Evolutionary conservation across 2,113 vertebrate genomes (phyloP), one percentile per base, ranked within the genome.

Genomic region (Pagrus major): DNA sequence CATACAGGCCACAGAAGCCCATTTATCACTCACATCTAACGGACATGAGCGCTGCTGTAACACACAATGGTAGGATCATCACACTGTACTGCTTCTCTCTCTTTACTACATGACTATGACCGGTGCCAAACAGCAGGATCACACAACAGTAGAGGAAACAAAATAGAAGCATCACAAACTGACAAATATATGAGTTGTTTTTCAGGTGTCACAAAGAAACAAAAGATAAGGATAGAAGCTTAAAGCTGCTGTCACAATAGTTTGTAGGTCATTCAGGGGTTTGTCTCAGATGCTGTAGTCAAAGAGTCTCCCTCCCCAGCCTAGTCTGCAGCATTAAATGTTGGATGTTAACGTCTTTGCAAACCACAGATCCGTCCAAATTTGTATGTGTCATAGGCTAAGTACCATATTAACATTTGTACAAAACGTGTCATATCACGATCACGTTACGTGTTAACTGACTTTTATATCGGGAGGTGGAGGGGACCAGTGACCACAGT

Each of bases 21-120:
- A 80, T 85, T 81, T 71, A 89, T 89, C 90, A 83, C 54, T 78
- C 70, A 42, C 71, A 78, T 82, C 56, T 47, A 84, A 51, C 68
- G 74, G 78, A 80, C 76, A 82, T 73, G 67, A 86, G 64, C 63
- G 41, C 64, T 20, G n/a, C 64, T 78, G 54, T 46, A 54, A 42
- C 71, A 41, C 33, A 61, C 73, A 73, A 25, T 41, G 4, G 66
- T 14, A 18, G 41, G 54, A 49, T 56, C 63, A 67, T 71, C 79
- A 66, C 49, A 49, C 41, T 29, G 65, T 15, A 56, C 25, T 37
- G 68, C 47, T 7, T 27, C 8, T 41, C 67, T 78, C 41, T 33
- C 37, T 46, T 35, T 44, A 47, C 35, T 25, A 1, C 15, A 51
- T 21, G 65, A 41, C 60, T 27, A 59, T 39, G 5, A 4, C 39